Conservation (phyloP, 2,888 invertebrate species). For the Leptinotarsa tumamoca region DNA sequence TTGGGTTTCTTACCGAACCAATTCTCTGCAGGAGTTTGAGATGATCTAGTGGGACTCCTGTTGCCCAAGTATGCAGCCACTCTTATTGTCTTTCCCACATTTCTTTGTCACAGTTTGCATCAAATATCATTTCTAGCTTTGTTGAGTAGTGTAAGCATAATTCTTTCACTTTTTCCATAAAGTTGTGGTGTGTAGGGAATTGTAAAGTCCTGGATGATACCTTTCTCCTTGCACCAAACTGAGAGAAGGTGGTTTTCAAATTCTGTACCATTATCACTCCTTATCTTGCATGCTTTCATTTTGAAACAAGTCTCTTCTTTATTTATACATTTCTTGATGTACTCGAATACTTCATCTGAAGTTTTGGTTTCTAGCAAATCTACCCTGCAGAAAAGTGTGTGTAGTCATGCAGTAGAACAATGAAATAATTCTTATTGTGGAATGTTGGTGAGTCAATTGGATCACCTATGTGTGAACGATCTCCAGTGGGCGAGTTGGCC, state of each 20-base stretch:
- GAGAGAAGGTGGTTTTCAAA: too few relatives aligned
- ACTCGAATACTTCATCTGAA: too few relatives aligned
- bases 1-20: background rate
- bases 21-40: background rate
- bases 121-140: too few relatives aligned
- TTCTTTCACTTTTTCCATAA: background rate
- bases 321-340: too few relatives aligned
- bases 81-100: background rate
- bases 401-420: background rate
- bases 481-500: background rate
- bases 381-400: background rate
- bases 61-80: background rate
- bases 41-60: too few relatives aligned
- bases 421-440: background rate
- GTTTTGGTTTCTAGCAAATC: too few relatives aligned
- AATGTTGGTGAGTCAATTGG: constrained; percentile 16
- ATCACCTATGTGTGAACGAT: background rate
- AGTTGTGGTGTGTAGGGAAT: background rate
- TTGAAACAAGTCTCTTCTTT: too few relatives aligned
- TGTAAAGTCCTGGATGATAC: too few relatives aligned
- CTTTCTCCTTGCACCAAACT: too few relatives aligned
- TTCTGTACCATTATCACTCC: too few relatives aligned
- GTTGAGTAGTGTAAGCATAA: background rate
- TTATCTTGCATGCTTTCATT: too few relatives aligned
- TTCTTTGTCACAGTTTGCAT: too few relatives aligned